Conservation (phyloP, 2,888 invertebrate species). For the Choreutis nemorana region DNA sequence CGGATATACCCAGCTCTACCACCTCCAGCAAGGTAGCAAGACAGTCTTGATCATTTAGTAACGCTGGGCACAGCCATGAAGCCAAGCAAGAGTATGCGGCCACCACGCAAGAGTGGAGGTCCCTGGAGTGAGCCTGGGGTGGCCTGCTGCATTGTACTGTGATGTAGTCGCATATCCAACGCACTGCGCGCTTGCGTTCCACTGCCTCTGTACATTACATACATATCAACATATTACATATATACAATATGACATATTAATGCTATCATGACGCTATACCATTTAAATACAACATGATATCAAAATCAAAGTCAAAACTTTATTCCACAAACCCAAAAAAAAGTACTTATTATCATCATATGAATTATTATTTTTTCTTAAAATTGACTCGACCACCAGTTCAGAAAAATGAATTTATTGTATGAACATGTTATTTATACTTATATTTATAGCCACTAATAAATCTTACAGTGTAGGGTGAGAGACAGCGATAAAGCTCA, state of each 20-base stretch:
- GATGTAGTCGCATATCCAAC: constrained; percentile 98
- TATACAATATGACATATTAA: neutral
- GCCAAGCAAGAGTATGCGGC: constrained; percentile 91
- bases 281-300: too few species aligned
- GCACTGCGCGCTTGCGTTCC: constrained; percentile 91
- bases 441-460: too few species aligned
- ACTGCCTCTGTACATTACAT: constrained; percentile 71
- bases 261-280: too few species aligned
- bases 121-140: constrained; percentile 92
- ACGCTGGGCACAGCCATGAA: constrained; percentile 91
- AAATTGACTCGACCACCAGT: too few species aligned
- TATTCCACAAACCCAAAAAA: too few species aligned
- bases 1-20: constrained; percentile 96
- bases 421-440: too few species aligned
- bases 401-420: too few species aligned
- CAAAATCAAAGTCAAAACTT: too few species aligned
- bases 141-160: constrained; percentile 94
- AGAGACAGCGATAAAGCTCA: too few species aligned
- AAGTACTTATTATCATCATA: too few species aligned
- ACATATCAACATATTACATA: constrained; percentile 17
- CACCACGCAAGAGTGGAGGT: constrained; percentile 93
- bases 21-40: constrained; percentile 94
- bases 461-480: too few species aligned
- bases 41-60: constrained; percentile 91
- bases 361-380: too few species aligned